Evolutionary conservation across 2,888 invertebrate species (phyloP), one percentile per base, ranked within the genome.

Genomic region (Neocrepidodera transversa): DNA sequence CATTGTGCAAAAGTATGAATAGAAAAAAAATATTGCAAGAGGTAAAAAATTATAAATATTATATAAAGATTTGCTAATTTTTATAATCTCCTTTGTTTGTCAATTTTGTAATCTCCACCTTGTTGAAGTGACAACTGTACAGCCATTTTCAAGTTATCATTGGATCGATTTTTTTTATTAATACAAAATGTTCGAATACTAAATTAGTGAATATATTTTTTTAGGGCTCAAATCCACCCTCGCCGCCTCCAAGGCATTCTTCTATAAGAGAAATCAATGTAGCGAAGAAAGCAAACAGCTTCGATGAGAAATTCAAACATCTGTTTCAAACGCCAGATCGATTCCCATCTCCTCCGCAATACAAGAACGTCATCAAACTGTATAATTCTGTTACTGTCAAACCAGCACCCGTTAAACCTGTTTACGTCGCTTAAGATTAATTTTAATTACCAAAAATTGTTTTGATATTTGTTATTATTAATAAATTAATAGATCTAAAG

Each of bases 331-430:
- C 85, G 10, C 75, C 84, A 1, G 79, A 82, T 57, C 81, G 80
- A 66, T 89, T 92, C 79, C 90, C 92, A 6, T 79, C 81, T 17
- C 92, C 92, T 7, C 87, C 87, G 68, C 85, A 85, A 58, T 91
- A 88, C 80, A 81, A 83, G 67, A 84, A 86, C 69, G 81, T 88
- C 72, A 78, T 83, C 35, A 90, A 90, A 79, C 83, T 86, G 48
- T 90, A 90, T 82, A 86, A 85, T 80, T 87, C 87, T 78, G 50
- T 50, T 38, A 14, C 50, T 38, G 38, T 50, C 14, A 85, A 84
- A 78, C 82, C 82, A 77, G 84, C 84, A 84, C 49, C 51, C 28
- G 49, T 56, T 35, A 58, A 54, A 51, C 40, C 62, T 49, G 55
- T 58, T 47, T 47, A 36, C 36, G 36, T 51, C 45, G 38, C 49